Evolutionary conservation across 1,140 invertebrate species (phyloP).

Genomic region (Diorhabda elongata): DNA sequence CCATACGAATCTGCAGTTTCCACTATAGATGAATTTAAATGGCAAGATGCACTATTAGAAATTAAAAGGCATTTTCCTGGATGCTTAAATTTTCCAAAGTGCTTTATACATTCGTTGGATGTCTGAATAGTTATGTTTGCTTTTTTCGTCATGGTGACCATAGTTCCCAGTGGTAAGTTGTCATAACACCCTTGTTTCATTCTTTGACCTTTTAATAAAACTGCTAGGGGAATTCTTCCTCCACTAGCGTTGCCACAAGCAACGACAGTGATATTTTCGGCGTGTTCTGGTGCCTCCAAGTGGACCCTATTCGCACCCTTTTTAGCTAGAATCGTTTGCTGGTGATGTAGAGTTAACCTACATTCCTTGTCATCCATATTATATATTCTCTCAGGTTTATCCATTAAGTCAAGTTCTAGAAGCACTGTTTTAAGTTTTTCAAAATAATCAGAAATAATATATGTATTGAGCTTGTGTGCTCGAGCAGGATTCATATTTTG

Average conservation of each 20-base stretch:
- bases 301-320: constrained; percentile 46
- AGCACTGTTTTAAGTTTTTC: too few relatives aligned
- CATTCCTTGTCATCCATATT: constrained; percentile 48
- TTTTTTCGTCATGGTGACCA: too few relatives aligned
- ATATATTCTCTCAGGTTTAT: constrained; percentile 26
- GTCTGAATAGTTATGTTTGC: too few relatives aligned
- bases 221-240: constrained; percentile 31
- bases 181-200: constrained; percentile 24
- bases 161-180: too few relatives aligned
- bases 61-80: too few relatives aligned
- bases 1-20: too few relatives aligned
- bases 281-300: constrained; percentile 43
- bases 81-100: too few relatives aligned
- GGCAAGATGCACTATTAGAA: too few relatives aligned
- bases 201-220: constrained; percentile 33
- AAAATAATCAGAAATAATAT: constrained; percentile 28
- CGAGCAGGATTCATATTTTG: constrained; percentile 36
- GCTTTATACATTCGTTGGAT: too few relatives aligned
- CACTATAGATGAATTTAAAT: too few relatives aligned
- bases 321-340: constrained; percentile 40
- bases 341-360: constrained; percentile 39
- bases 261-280: constrained; percentile 31
- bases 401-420: too few relatives aligned
- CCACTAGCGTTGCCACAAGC: constrained; percentile 44
- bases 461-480: constrained; percentile 39